These are phyloP conservation scores for Urosaurus nigricauda DNA, from an alignment of 2,797 vertebrate species.

Conservation along the genomic window DNA sequence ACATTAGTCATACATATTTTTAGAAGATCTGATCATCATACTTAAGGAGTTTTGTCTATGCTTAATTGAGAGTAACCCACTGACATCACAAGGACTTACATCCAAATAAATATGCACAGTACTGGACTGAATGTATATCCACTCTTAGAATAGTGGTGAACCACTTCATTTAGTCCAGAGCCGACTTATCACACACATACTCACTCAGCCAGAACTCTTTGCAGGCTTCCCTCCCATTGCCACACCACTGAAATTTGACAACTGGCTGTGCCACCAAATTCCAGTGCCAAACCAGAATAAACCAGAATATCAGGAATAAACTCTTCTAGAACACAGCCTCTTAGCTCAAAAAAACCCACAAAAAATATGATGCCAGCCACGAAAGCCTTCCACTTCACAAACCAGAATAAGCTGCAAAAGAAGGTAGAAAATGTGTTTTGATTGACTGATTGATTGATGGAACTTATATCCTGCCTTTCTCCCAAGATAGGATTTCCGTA, in stretches of 20 bases:
- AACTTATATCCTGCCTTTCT: no score
- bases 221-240: background rate
- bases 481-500: no score
- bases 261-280: background rate
- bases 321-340: no score
- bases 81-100: background rate
- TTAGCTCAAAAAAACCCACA: no score
- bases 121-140: background rate
- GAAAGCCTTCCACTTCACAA: no score
- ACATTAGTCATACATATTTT: no score
- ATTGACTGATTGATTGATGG: background rate
- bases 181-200: no score
- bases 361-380: no score
- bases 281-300: no score
- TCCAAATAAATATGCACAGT: background rate
- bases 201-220: no score
- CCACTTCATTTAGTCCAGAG: no score
- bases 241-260: background rate
- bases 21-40: background rate
- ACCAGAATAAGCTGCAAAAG: background rate
- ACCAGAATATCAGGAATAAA: no score
- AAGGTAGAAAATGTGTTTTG: background rate
- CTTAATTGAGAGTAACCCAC: background rate
- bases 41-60: background rate
- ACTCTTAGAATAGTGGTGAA: background rate